These are phyloP conservation scores for Hippoglossus hippoglossus DNA, from an alignment of 2,797 vertebrate genomes.

Conservation along the genomic window DNA sequence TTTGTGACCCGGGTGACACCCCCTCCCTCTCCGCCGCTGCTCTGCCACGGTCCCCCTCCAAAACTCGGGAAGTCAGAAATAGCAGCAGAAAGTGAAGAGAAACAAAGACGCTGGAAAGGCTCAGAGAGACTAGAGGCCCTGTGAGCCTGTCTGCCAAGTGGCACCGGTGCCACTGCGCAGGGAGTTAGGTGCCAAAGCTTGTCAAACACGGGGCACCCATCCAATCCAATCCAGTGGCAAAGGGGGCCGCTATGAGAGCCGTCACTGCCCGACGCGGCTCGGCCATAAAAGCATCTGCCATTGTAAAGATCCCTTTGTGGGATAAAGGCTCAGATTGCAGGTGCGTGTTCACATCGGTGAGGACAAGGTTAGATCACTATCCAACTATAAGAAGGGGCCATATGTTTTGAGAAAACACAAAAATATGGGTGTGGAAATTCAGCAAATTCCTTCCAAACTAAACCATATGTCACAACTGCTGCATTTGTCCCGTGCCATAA, in stretches of 20 bases:
- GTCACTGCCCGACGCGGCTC: constrained; percentile 17
- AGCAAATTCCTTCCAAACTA: constrained; percentile 26
- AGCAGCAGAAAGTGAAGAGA: constrained; percentile 38
- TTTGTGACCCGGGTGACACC: constrained; percentile 27
- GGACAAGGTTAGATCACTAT: constrained; percentile 19
- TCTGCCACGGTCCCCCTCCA: neutral
- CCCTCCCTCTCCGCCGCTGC: neutral
- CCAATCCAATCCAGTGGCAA: constrained; percentile 61
- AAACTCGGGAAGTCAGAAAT: constrained; percentile 50
- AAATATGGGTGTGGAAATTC: constrained; percentile 33
- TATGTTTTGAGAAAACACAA: constrained; percentile 26
- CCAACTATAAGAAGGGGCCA: neutral
- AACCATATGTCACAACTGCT: constrained; percentile 37
- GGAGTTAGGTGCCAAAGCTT: constrained; percentile 60
- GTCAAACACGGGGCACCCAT: constrained; percentile 65
- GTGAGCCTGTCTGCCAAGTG: constrained; percentile 56
- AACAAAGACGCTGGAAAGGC: constrained; percentile 44
- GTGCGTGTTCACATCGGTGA: neutral
- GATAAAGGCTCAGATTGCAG: constrained; percentile 17
- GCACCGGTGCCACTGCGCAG: constrained; percentile 36
- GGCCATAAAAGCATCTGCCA: constrained; percentile 42
- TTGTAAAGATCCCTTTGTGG: constrained; percentile 17
- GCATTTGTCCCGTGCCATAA: constrained; percentile 46
- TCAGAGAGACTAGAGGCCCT: constrained; percentile 35
- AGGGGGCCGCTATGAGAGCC: constrained; percentile 36